phyloP scores from a whole-genome alignment of 2,888 invertebrate species.

The Nyleta sp. region DNA sequence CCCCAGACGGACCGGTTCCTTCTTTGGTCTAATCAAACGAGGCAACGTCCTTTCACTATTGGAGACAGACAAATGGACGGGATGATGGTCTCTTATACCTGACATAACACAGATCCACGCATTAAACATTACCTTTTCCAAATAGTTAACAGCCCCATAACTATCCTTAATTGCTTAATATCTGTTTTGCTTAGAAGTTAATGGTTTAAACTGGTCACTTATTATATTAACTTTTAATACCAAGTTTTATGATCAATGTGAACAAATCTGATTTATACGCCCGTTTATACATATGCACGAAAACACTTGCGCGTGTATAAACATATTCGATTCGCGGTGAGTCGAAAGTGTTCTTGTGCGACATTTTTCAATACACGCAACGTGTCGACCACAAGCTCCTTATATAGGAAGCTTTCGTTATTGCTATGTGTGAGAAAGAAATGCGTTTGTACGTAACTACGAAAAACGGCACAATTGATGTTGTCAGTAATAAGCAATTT shows the following conservation, averaged over 20 bases:
- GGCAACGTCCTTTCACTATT: constrained; percentile 54
- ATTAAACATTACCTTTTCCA: constrained; percentile 43
- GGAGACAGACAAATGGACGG: constrained; percentile 57
- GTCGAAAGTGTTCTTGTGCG: constrained; percentile 11
- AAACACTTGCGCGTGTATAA: too few species aligned
- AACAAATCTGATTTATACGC: neutral
- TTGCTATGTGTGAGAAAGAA: constrained; percentile 13
- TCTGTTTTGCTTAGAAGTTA: constrained; percentile 45
- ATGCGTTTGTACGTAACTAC: constrained; percentile 11
- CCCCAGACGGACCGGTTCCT: constrained; percentile 39
- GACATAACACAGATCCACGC: constrained; percentile 52
- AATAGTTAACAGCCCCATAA: constrained; percentile 51
- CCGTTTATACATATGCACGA: neutral
- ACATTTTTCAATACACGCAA: constrained; percentile 2
- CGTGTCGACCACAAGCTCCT: constrained; percentile 21
- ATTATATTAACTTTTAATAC: constrained; percentile 21
- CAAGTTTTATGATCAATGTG: constrained; percentile 9
- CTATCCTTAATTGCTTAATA: constrained; percentile 56
- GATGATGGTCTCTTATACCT: constrained; percentile 42
- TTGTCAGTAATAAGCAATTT: constrained; percentile 46
- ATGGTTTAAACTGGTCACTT: constrained; percentile 21
- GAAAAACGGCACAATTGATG: constrained; percentile 31
- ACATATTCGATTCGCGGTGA: neutral
- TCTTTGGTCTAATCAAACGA: constrained; percentile 39
- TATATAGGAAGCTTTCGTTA: constrained; percentile 37